Evolutionary conservation across 2,888 invertebrate genomes (phyloP).

Genomic region (Athetis lepigone): DNA sequence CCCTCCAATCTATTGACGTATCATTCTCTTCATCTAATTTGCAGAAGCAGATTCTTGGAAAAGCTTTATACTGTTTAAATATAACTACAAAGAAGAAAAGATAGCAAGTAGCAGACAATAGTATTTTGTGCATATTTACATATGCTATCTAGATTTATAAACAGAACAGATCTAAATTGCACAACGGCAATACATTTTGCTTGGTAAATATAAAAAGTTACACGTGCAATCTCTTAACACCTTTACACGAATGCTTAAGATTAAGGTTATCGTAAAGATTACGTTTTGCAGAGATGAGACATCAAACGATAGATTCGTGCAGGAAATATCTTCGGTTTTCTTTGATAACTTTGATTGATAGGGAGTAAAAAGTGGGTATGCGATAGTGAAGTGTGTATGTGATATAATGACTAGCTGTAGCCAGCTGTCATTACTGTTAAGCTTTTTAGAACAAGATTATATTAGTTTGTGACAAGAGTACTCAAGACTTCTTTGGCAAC

Average conservation of each 20-base stretch:
- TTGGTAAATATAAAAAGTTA: neutral
- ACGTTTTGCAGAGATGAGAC: neutral
- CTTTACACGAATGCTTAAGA: neutral
- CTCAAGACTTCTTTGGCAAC: no score
- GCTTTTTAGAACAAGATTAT: neutral
- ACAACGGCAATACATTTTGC: no score
- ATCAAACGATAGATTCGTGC: conserved; percentile 3
- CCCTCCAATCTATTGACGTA: neutral
- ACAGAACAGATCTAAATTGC: neutral
- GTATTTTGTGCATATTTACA: neutral
- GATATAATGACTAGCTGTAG: no score
- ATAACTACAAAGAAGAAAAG: neutral
- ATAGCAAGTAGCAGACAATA: neutral
- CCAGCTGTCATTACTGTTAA: neutral
- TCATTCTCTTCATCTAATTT: neutral
- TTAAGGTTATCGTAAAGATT: conserved; percentile 9
- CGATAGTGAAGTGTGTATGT: neutral
- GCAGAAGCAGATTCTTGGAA: no score
- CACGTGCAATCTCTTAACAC: neutral
- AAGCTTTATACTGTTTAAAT: no score
- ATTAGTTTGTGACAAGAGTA: no score
- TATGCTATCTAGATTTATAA: neutral
- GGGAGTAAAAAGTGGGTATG: neutral
- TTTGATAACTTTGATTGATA: conserved; percentile 22
- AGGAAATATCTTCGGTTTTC: conserved; percentile 7